Percentiles rank a stretch among this genome's conserved stretches.
phyloP scores from a whole-genome alignment of 2,113 vertebrate genomes.

The Ginglymostoma cirratum region DNA sequence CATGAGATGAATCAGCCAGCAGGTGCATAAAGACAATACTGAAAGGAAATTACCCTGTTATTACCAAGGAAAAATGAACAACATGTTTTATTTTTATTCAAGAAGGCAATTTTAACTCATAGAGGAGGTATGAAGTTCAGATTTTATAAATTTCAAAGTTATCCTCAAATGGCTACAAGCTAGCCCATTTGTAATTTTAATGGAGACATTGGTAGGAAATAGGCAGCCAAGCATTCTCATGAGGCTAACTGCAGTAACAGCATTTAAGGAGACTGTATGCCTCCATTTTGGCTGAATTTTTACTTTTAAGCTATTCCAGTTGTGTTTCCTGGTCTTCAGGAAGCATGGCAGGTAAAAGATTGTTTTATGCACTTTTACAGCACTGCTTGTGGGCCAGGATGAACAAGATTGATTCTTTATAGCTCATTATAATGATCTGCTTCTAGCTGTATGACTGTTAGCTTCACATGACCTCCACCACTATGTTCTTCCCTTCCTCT shows the following conservation, averaged over 20 bases:
- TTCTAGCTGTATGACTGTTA: background rate
- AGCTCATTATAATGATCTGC: background rate
- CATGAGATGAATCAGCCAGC: conserved; percentile 14
- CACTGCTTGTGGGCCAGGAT: background rate
- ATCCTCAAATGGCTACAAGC: background rate
- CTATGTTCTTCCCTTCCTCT: background rate
- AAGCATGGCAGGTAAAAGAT: background rate
- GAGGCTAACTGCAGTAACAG: background rate
- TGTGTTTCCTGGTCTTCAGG: background rate
- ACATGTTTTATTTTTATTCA: background rate
- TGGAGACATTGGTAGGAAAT: background rate
- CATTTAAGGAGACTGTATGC: background rate
- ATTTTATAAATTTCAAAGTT: background rate
- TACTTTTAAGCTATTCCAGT: background rate
- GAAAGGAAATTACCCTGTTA: conserved; percentile 7
- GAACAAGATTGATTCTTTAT: background rate
- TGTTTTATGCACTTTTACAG: background rate
- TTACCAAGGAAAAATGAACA: background rate
- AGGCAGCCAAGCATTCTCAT: background rate
- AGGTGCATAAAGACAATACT: background rate
- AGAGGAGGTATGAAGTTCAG: background rate
- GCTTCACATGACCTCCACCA: no score
- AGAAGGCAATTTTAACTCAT: background rate
- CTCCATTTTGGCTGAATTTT: background rate
- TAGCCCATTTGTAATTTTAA: background rate